phyloP scores from a whole-genome alignment of 2,113 vertebrate genomes.

The Merops nubicus region DNA sequence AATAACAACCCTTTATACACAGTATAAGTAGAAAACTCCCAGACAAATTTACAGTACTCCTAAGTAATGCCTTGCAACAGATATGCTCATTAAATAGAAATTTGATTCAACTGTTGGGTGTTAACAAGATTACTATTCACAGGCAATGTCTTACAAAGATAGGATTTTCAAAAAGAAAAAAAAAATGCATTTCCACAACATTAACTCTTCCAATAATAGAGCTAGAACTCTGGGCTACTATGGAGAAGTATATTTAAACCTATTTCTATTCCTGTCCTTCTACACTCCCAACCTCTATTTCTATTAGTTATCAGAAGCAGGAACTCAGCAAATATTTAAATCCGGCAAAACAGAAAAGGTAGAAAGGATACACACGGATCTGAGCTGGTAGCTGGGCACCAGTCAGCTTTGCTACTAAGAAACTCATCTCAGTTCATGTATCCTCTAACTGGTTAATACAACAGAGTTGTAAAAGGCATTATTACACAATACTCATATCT shows the following conservation, averaged over 20 bases:
- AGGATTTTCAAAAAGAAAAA: not conserved
- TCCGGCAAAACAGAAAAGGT: not conserved
- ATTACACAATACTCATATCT: not conserved
- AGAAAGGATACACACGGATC: rapidly evolving
- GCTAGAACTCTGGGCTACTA: not conserved
- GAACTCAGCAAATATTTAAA: not conserved
- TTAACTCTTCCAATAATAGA: not conserved
- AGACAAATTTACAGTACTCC: not conserved
- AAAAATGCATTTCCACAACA: not conserved
- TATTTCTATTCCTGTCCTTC: not conserved
- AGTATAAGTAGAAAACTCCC: not conserved
- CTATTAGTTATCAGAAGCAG: not conserved
- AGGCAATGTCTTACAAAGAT: not conserved
- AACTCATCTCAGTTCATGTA: not conserved
- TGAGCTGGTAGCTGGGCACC: not conserved
- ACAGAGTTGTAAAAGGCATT: not conserved
- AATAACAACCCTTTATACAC: not conserved
- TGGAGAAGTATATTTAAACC: not conserved
- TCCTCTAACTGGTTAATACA: not conserved
- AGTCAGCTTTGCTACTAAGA: not conserved
- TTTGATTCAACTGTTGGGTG: not conserved
- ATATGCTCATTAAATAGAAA: not conserved
- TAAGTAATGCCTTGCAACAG: not conserved
- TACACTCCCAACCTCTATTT: not conserved
- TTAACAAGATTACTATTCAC: not conserved